A percentile compares a stretch with the other conserved stretches of the same genome.
Conservation (phyloP, 1,140 invertebrate species). For the Phymorhynchus buccinoides region DNA sequence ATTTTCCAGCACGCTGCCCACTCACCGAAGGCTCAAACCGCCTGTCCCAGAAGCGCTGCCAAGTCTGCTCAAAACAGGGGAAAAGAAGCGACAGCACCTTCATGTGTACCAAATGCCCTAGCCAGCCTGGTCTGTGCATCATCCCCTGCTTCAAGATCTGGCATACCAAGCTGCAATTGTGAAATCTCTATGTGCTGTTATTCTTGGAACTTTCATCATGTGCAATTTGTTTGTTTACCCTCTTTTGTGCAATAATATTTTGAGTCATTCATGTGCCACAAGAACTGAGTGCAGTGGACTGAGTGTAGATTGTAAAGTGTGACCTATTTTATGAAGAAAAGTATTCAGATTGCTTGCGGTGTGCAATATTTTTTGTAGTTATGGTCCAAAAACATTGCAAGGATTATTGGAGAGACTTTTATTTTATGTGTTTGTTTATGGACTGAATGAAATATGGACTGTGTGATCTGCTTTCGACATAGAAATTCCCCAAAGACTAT, state of each 20-base stretch:
- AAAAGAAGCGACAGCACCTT: neutral
- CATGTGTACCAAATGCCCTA: neutral
- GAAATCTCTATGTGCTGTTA: neutral
- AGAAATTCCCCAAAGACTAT: neutral
- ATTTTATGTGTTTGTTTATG: neutral
- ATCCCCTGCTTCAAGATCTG: neutral
- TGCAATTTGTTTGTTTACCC: neutral
- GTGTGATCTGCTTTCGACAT: neutral
- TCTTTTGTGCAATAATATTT: neutral
- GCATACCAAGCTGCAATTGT: conserved; percentile 2
- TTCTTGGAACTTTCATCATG: neutral
- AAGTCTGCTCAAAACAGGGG: neutral
- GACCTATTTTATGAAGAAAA: no score
- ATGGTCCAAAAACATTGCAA: neutral
- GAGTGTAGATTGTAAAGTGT: no score
- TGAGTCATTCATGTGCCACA: neutral
- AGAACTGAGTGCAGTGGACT: no score
- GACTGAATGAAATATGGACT: neutral
- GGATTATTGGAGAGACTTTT: no score
- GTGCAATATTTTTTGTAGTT: neutral
- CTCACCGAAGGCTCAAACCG: neutral
- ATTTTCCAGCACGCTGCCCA: neutral
- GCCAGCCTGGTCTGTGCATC: neutral
- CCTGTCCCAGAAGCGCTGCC: neutral
- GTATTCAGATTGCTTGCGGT: no score